Evolutionary conservation across 2,888 invertebrate species (phyloP), one percentile per base, ranked within the genome.

Genomic region (Rhagium mordax): DNA sequence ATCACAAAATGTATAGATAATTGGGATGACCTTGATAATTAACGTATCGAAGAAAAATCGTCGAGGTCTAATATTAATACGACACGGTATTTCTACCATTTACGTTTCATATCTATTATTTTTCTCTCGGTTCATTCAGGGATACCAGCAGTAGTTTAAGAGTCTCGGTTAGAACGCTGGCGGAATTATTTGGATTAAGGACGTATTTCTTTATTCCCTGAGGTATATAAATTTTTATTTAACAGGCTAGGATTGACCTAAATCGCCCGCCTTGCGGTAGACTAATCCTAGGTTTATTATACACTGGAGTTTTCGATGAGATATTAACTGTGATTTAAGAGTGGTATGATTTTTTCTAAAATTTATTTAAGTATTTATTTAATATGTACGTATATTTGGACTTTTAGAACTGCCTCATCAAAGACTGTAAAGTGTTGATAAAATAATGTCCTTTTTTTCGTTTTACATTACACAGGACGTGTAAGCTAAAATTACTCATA

Each of bases 401-500:
- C n/a, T n/a, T n/a, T n/a, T n/a, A n/a, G n/a, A n/a, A n/a, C n/a
- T n/a, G n/a, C n/a, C n/a, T n/a, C n/a, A n/a, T n/a, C n/a, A n/a
- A n/a, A n/a, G n/a, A n/a, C n/a, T n/a, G n/a, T n/a, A n/a, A n/a
- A n/a, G n/a, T n/a, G 10, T 33, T 33, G 10, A 33, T 33, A 49
- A 59, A 59, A n/a, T 16, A 7, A 27, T 29, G n/a, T 29, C 16
- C 21, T 57, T 29, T 57, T 29, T 57, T 57, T 57, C n/a, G 57
- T 27, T 59, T 10, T 13, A 59, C 59, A 16, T 59, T 13, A n/a
- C n/a, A 8, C 59, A 16, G 59, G 16, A 59, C 59, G 29, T 59
- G 59, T 27, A n/a, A 3, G 49, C 16, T 16, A n/a, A 59, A 27
- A 59, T 57, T 27, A 57, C 59, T 29, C n/a, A 27, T 59, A 59